Evolutionary conservation across 2,888 invertebrate species (phyloP).

Genomic region (Drosophila eohydei): DNA sequence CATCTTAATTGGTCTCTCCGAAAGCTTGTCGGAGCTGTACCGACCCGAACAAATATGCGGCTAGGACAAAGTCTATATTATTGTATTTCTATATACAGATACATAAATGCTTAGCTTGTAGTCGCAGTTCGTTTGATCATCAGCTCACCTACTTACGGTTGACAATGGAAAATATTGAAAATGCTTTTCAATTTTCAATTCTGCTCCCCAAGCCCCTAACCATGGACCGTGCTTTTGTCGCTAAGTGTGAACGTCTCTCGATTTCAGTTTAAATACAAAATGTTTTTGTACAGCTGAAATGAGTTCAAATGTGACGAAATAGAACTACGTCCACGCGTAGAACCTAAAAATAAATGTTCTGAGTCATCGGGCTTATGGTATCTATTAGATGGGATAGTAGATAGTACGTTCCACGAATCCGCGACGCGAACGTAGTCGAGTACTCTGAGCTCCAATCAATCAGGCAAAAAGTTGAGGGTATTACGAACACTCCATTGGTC

Average conservation of each 20-base stretch:
- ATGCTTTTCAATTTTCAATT: constrained; percentile 50
- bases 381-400: constrained; percentile 10
- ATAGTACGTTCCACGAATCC: background rate
- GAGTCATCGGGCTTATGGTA: constrained; percentile 22
- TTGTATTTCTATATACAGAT: constrained; percentile 3
- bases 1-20: constrained; percentile 47
- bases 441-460: background rate
- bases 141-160: constrained; percentile 42
- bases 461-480: background rate
- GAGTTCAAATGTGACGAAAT: constrained; percentile 49
- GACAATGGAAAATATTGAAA: constrained; percentile 49
- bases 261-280: constrained; percentile 27
- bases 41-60: background rate
- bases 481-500: background rate
- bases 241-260: constrained; percentile 28
- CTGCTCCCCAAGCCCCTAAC: background rate
- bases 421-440: background rate
- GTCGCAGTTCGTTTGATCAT: constrained; percentile 31
- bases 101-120: background rate
- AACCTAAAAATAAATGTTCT: constrained; percentile 2
- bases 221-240: background rate
- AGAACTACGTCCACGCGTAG: background rate
- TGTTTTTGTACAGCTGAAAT: constrained; percentile 51
- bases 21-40: constrained; percentile 34
- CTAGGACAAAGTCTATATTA: background rate